Percentiles rank a stretch among this genome's conserved stretches.
phyloP scores from a whole-genome alignment of 2,797 vertebrate genomes.

The Clamator glandarius region DNA sequence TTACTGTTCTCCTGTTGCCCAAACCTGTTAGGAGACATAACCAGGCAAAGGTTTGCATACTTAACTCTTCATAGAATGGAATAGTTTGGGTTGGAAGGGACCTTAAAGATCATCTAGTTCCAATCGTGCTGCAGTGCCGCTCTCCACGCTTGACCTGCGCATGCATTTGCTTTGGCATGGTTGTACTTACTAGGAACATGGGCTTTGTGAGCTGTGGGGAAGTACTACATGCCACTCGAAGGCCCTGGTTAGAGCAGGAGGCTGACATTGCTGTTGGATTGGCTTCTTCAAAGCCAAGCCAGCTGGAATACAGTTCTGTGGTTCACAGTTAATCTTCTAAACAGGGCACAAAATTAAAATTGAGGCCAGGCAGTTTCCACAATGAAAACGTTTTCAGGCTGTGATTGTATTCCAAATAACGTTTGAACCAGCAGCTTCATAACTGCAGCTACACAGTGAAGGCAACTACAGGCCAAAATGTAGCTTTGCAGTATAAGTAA shows the following conservation, averaged over 20 bases:
- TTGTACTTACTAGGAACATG: neutral
- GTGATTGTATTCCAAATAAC: neutral
- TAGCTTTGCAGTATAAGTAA: fast-evolving
- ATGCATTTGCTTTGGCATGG: fast-evolving
- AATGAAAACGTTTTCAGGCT: neutral
- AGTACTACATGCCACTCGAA: fast-evolving
- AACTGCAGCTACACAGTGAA: neutral
- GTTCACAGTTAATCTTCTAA: constrained; percentile 26
- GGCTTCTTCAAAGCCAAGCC: constrained; percentile 4
- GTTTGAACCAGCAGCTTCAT: neutral
- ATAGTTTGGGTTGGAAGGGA: no score
- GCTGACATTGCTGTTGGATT: neutral
- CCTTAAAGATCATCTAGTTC: no score
- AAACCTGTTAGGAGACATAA: neutral
- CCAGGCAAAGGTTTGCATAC: neutral
- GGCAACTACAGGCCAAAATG: neutral
- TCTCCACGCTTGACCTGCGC: neutral
- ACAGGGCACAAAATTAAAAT: constrained; percentile 16
- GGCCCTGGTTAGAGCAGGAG: neutral
- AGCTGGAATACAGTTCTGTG: neutral
- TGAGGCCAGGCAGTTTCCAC: neutral
- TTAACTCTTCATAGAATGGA: no score
- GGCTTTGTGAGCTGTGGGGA: neutral
- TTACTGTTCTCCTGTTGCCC: neutral
- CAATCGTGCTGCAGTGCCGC: neutral